phyloP scores from a whole-genome alignment of 1,140 invertebrate species.

The Berghia stephanieae region DNA sequence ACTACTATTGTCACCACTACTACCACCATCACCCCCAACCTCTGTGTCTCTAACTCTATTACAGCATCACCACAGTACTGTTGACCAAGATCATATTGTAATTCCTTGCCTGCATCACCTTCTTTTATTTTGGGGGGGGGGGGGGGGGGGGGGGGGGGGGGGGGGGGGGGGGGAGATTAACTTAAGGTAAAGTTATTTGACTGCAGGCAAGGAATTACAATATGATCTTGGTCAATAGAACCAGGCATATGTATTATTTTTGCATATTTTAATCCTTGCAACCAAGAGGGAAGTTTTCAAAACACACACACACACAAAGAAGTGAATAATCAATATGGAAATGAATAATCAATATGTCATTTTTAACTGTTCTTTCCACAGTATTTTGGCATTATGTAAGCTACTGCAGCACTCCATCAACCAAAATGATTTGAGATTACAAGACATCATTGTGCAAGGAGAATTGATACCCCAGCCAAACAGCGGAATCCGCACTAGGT shows the following conservation, averaged over 20 bases:
- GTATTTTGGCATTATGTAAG: slow-evolving; percentile 69
- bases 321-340: too few species aligned
- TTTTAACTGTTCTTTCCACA: slow-evolving; percentile 29
- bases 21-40: too few species aligned
- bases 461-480: slow-evolving; percentile 67
- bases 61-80: too few species aligned
- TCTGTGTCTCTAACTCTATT: too few species aligned
- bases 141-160: not conserved
- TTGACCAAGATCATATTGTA: not conserved
- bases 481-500: slow-evolving; percentile 67
- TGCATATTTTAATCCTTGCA: too few species aligned
- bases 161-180: not conserved
- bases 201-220: not conserved
- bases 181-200: not conserved
- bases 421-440: slow-evolving; percentile 69
- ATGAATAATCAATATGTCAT: too few species aligned
- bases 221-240: not conserved
- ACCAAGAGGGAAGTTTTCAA: too few species aligned
- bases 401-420: slow-evolving; percentile 71
- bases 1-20: too few species aligned
- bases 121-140: not conserved
- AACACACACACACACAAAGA: too few species aligned
- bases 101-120: too few species aligned
- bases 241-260: too few species aligned
- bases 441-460: slow-evolving; percentile 70